Base-by-base conservation (phyloP, 2,113 vertebrate species). In the Cyrtonyx montezumae region DNA sequence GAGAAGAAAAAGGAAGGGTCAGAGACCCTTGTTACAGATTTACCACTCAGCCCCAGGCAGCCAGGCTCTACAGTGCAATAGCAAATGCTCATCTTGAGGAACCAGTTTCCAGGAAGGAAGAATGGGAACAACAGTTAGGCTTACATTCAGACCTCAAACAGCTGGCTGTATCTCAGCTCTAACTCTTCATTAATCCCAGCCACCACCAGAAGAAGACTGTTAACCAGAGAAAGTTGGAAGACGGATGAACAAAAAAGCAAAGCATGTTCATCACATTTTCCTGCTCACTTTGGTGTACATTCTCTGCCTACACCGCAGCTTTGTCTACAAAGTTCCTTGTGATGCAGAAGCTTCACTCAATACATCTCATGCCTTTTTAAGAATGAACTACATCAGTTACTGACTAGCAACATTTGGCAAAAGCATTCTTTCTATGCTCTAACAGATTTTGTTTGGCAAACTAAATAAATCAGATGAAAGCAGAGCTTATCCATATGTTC, bases 391-490 rank as follows among this genome's bases (percentile, higher is more conserved):
- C 71, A 66, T 4, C 23, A 68, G n/a, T 56, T 9, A 19, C 19
- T 30, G 85, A 86, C 79, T 68, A 51, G 23, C 55, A 59, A 49
- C 0, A 0, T 65, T 42, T 69, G 23, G 58, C 37, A 6, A 87
- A 93, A 59, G 13, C 30, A 34, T 11, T 79, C 71, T 90, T 88
- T 85, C 70, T 13, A 7, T 5, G 17, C 20, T 70, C 69, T 32
- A 81, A 90, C 45, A 69, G 76, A 84, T 87, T 84, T 68, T 36
- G 25, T 91, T 95, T 93, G 79, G 53, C 79, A 94, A 83, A 63
- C 46, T 78, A 96, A 89, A 25, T n/a, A 65, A 92, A 76, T 55
- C 45, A 86, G 66, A 87, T 42, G 32, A 85, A 96, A 95, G 34
- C 77, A 95, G 73, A 92, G 32, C 36, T 32, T 40, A 93, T 58